Conservation (phyloP, 2,888 invertebrate species). For the Mimas tiliae region DNA sequence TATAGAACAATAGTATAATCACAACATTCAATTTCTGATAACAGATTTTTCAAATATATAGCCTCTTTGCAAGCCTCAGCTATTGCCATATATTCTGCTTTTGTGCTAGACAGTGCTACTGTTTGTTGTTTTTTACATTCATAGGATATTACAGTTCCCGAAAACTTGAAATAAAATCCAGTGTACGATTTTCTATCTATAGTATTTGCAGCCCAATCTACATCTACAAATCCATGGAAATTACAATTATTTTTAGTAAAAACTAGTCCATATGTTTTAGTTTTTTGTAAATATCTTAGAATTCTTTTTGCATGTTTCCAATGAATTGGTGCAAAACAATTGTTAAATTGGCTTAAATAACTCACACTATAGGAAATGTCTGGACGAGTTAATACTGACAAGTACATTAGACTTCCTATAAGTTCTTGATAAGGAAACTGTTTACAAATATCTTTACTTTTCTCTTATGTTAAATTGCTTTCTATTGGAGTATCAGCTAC, state of each 20-base stretch:
- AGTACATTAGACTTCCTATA: not conserved
- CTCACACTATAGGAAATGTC: not conserved
- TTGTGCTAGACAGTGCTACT: not conserved
- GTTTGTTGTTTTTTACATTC: not conserved
- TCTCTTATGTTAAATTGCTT: not conserved
- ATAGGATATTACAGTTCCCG: not conserved
- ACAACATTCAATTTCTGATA: not conserved
- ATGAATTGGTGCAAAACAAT: not conserved
- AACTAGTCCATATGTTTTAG: not conserved
- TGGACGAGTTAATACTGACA: not conserved
- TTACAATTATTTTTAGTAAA: not conserved
- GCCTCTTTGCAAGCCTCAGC: constrained; percentile 17
- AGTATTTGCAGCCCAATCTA: constrained; percentile 13
- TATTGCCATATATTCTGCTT: constrained; percentile 15
- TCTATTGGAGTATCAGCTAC: not conserved
- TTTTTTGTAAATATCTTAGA: constrained; percentile 13
- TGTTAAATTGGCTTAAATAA: not conserved
- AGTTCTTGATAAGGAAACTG: not conserved
- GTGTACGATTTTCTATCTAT: constrained; percentile 24
- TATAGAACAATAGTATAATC: not conserved
- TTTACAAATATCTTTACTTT: not conserved
- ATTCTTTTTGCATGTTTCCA: constrained; percentile 21
- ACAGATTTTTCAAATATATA: not conserved
- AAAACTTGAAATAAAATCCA: constrained; percentile 10
- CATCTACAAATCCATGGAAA: constrained; percentile 9